phyloP scores from a whole-genome alignment of 2,113 vertebrate genomes.

The Oryzias melastigma region DNA sequence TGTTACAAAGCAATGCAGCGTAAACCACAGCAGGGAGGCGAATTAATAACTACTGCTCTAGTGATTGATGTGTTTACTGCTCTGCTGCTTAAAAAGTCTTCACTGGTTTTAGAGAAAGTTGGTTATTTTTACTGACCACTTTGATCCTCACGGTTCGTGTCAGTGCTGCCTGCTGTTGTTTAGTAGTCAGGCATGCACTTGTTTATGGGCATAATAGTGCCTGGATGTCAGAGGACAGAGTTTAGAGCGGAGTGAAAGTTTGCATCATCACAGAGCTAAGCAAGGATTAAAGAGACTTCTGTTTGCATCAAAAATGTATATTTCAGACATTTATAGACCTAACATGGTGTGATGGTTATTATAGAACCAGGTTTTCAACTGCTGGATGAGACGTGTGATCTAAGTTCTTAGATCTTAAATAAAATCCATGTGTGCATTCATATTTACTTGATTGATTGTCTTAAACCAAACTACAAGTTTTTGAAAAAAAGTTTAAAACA shows the following conservation, averaged over 20 bases:
- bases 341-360: no score
- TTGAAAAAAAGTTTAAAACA: no score
- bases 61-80: conserved; percentile 61
- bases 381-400: no score
- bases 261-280: conserved; percentile 9
- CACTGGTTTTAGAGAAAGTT: conserved; percentile 28
- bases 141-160: conserved; percentile 39
- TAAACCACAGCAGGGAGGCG: conserved; percentile 21
- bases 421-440: no score
- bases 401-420: no score
- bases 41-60: conserved; percentile 40
- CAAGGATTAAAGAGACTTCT: conserved; percentile 30
- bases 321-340: no score
- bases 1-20: conserved; percentile 21
- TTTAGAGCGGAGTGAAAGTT: conserved; percentile 32
- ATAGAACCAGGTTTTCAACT: no score
- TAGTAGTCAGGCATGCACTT: conserved; percentile 22
- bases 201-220: conserved; percentile 39
- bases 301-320: not conserved
- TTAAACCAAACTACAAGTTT: no score
- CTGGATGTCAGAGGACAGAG: conserved; percentile 22
- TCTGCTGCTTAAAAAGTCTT: conserved; percentile 40
- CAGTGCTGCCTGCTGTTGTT: conserved; percentile 23
- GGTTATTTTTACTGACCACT: conserved; percentile 17
- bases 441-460: no score